Conservation (phyloP, 2,113 vertebrate genomes). For the Gopherus evgoodei region DNA sequence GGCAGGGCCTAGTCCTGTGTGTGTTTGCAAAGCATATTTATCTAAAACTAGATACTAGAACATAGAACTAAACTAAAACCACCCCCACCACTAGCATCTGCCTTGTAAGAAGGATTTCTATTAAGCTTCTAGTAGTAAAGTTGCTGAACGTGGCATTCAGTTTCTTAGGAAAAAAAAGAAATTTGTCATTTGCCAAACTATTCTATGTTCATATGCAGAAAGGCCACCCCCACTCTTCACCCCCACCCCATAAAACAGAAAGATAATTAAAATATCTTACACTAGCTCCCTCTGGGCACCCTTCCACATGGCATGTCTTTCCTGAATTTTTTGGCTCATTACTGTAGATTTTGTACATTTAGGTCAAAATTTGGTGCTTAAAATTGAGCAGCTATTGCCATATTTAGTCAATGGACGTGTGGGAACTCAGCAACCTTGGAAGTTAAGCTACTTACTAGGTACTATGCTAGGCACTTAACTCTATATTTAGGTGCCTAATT, state of each 20-base stretch:
- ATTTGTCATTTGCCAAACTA: not conserved
- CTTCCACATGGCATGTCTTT: conserved; percentile 35
- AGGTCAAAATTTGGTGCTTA: conserved; percentile 9
- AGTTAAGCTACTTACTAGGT: not conserved
- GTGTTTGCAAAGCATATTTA: not conserved
- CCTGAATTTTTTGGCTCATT: conserved; percentile 15
- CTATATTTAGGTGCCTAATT: conserved; percentile 35
- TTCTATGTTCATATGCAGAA: not conserved
- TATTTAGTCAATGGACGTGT: not conserved
- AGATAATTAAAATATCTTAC: conserved; percentile 53
- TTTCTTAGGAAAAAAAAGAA: not conserved
- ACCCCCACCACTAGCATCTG: not conserved
- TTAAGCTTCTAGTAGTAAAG: not conserved
- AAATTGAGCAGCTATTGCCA: not conserved
- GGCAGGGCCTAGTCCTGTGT: not conserved
- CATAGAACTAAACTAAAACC: not conserved
- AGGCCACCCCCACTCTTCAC: not conserved
- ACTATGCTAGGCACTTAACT: not conserved
- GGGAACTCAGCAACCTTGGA: not conserved
- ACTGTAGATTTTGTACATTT: conserved; percentile 10
- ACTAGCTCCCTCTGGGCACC: conserved; percentile 17
- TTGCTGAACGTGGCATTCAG: not conserved
- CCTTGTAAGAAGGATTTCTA: not conserved
- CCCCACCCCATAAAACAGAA: not conserved
- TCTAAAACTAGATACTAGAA: not conserved